Base-by-base conservation (phyloP, 37 sponge, comb jelly and placozoan genomes). In the Ephydatia muelleri region DNA sequence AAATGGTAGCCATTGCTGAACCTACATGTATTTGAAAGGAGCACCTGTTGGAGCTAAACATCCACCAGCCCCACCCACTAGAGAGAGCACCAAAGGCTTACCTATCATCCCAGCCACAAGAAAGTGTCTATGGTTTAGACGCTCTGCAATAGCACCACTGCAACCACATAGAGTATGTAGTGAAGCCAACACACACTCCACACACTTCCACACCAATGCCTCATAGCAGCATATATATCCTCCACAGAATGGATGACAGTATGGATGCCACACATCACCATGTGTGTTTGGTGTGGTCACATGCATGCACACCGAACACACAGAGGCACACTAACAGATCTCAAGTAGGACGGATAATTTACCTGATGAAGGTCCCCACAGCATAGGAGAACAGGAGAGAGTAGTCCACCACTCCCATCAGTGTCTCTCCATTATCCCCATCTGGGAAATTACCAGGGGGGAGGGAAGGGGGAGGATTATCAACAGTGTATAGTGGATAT, bases 81-180 rank as follows among this genome's bases (percentile, higher is more conserved):
- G 47, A 43, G 8, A 43, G 8, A 43, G 47, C 57, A 57, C 57
- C 57, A 4, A 14, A 21, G 19, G 34, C 86, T 75, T 57, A 92
- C 92, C 90, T 19, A 95, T 25, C 98, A 97, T 97, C 71, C 98
- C 98, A 64, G 91, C 34, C 0, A 88, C 82, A 0, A 97, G 95
- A 71, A 97, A 94, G 76, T 93, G 93, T 36, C 95, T 64, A 29
- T 94, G 85, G 67, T 90, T 85, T 3, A 93, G 72, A 75, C 93
- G 48, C 32, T 97, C 98, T 38, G 93, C 95, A 31, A 97, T 84
- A 2, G 64, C 27, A 5, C 98, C 98, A 91, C 98, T 97, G 88
- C 67, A 86, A 57, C 9, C 57, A 57, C 1, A 13, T 57, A 57
- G 6, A 43, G n/a, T 43, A 43, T 4, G 8, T 43, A 4, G 8